These are phyloP conservation scores for Ypsolopha sequella DNA, from an alignment of 2,888 invertebrate genomes.

Conservation along the genomic window DNA sequence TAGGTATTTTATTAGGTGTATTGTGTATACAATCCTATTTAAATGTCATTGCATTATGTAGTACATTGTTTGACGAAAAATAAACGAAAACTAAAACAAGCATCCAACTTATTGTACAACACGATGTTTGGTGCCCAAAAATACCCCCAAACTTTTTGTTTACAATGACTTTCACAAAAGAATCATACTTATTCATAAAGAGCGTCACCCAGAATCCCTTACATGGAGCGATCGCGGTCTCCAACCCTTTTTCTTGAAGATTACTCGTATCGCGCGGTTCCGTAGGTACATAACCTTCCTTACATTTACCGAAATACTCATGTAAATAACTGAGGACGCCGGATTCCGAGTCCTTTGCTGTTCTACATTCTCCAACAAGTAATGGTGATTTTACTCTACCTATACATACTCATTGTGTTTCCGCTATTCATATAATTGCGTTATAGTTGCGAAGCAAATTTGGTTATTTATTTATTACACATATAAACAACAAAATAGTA, in stretches of 20 bases:
- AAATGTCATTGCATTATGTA: no score
- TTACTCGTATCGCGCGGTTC: slow-evolving; percentile 43
- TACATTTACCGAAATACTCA: slow-evolving; percentile 48
- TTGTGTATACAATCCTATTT: no score
- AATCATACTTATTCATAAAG: slow-evolving; percentile 3
- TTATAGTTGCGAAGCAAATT: no score
- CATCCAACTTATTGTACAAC: neutral
- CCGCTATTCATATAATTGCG: no score
- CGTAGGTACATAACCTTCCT: slow-evolving; percentile 40
- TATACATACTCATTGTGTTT: no score
- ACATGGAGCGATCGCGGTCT: slow-evolving; percentile 19
- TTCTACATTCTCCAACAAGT: slow-evolving; percentile 10
- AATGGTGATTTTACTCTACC: neutral
- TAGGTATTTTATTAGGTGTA: no score
- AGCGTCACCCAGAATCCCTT: neutral
- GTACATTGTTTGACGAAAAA: no score
- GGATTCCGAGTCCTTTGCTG: slow-evolving; percentile 36
- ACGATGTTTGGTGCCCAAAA: neutral
- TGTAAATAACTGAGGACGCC: slow-evolving; percentile 49
- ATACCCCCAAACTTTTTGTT: no score
- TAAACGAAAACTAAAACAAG: neutral
- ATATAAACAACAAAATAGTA: no score
- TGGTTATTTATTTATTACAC: no score
- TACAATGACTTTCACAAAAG: no score
- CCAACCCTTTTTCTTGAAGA: slow-evolving; percentile 49